These are phyloP conservation scores for Agrochola macilenta DNA, from an alignment of 2,888 invertebrate species.

Conservation along the genomic window DNA sequence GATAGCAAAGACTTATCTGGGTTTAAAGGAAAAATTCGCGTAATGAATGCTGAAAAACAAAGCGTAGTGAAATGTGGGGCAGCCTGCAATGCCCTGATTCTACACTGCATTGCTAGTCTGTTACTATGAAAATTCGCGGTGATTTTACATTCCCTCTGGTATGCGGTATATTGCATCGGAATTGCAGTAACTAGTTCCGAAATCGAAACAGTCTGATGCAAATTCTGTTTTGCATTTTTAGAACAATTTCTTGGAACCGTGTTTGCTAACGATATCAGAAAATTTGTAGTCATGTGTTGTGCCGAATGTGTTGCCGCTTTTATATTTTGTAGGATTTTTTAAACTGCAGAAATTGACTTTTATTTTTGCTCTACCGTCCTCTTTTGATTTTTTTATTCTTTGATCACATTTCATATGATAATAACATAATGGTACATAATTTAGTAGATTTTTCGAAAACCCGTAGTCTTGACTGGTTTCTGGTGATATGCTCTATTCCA, in stretches of 20 bases:
- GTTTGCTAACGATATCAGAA: constrained; percentile 14
- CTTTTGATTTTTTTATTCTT: neutral
- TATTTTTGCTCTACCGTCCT: neutral
- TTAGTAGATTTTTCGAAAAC: constrained; percentile 36
- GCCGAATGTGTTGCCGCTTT: constrained; percentile 13
- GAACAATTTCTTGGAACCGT: constrained; percentile 25
- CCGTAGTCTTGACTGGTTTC: constrained; percentile 44
- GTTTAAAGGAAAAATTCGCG: constrained; percentile 75
- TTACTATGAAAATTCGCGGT: constrained; percentile 66
- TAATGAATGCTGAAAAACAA: constrained; percentile 75
- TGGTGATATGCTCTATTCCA: constrained; percentile 59
- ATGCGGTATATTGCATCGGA: constrained; percentile 46
- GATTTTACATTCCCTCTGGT: constrained; percentile 59
- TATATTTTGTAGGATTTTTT: neutral
- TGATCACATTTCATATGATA: neutral
- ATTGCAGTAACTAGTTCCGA: constrained; percentile 45
- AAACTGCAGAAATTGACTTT: neutral
- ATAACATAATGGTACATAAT: too few relatives aligned
- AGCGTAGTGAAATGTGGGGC: constrained; percentile 80
- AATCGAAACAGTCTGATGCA: constrained; percentile 29
- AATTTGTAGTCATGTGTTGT: constrained; percentile 10
- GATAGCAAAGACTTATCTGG: constrained; percentile 59
- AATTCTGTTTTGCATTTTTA: constrained; percentile 41
- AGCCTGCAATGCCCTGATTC: constrained; percentile 87
- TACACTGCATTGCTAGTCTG: constrained; percentile 74